These are phyloP conservation scores for Catotricha subobsoleta DNA, from an alignment of 2,888 invertebrate genomes.

Conservation along the genomic window DNA sequence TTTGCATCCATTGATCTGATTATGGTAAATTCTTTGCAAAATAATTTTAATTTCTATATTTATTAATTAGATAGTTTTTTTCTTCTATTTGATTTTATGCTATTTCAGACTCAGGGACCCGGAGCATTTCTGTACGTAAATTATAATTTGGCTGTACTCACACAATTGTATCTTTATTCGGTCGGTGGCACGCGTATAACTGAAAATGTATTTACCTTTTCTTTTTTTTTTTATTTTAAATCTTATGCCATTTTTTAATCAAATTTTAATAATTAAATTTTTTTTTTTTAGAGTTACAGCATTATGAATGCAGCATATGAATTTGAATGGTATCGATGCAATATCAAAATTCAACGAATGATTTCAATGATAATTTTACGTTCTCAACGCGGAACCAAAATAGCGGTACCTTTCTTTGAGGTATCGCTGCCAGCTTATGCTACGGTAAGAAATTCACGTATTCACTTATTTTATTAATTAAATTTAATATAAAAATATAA, in stretches of 20 bases:
- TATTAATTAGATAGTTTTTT: background rate
- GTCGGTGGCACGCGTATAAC: slow-evolving; percentile 29
- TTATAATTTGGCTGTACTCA: too few relatives aligned
- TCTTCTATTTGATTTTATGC: slow-evolving; percentile 7
- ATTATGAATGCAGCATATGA: background rate
- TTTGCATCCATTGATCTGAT: slow-evolving; percentile 7
- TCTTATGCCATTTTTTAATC: slow-evolving; percentile 5
- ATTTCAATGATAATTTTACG: background rate
- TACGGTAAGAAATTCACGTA: slow-evolving; percentile 4
- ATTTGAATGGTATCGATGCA: background rate
- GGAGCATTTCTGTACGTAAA: too few relatives aligned
- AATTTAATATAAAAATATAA: too few relatives aligned
- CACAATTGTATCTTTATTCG: too few relatives aligned
- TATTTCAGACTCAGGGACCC: too few relatives aligned
- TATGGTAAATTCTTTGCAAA: slow-evolving; percentile 12
- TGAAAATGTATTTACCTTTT: slow-evolving; percentile 15
- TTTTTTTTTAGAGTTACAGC: background rate
- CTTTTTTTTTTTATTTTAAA: slow-evolving; percentile 7
- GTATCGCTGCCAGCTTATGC: background rate
- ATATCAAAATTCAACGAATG: background rate
- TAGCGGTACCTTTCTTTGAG: slow-evolving; percentile 1
- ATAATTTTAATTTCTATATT: slow-evolving; percentile 10
- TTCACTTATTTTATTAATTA: background rate
- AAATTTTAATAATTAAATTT: background rate
- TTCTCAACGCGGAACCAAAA: background rate